Conservation (phyloP, 2,797 vertebrate species). For the Sternotherus odoratus region DNA sequence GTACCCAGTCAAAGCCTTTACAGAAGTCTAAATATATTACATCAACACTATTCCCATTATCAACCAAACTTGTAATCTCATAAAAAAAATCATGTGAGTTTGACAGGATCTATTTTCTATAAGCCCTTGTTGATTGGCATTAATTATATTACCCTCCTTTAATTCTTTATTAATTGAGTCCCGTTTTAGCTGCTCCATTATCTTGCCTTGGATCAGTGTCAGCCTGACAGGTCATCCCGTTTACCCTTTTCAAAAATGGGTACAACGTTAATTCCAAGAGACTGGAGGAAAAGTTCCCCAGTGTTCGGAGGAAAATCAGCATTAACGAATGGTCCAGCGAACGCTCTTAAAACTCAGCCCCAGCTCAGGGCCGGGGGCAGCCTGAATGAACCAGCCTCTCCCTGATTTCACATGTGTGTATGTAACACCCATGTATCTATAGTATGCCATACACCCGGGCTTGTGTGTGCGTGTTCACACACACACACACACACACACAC, state of each 20-base stretch:
- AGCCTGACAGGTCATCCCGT: neutral
- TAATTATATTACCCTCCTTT: neutral
- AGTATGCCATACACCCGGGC: neutral
- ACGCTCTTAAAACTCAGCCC: neutral
- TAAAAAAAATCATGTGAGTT: neutral
- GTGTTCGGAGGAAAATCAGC: neutral
- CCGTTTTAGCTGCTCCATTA: neutral
- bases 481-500: too few species aligned
- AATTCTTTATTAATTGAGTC: neutral
- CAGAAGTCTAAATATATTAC: neutral
- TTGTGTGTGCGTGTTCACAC: too few species aligned
- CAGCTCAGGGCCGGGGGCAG: neutral
- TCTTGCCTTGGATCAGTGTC: neutral
- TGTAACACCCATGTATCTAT: neutral
- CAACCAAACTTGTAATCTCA: neutral
- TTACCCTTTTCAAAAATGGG: neutral
- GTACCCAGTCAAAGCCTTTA: neutral
- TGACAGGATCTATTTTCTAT: neutral
- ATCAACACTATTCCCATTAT: neutral
- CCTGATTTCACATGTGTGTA: neutral
- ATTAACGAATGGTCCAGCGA: neutral
- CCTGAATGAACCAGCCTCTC: neutral
- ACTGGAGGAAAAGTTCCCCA: too few species aligned
- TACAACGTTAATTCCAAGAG: too few species aligned
- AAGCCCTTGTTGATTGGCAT: neutral